Evolutionary conservation across 2,113 vertebrate genomes (phyloP).

Genomic region (Rhinolophus sinicus): DNA sequence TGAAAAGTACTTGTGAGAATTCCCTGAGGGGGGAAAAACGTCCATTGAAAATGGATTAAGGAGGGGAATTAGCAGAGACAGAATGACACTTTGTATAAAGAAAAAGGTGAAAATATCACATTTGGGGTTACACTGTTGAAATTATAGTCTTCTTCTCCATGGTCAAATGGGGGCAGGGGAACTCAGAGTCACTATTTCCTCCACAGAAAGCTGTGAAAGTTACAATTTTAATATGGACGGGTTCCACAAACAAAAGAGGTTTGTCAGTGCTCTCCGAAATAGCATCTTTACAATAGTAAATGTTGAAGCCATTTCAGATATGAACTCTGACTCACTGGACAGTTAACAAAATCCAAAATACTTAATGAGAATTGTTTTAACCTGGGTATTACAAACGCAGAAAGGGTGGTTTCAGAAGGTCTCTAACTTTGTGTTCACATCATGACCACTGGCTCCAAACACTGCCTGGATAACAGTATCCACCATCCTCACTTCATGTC

Average conservation of each 20-base stretch:
- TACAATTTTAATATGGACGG: constrained; percentile 65
- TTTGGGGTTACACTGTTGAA: constrained; percentile 55
- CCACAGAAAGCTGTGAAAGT: constrained; percentile 58
- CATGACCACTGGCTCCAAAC: neutral
- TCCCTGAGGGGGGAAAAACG: neutral
- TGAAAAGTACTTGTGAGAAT: constrained; percentile 7
- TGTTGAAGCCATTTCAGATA: constrained; percentile 58
- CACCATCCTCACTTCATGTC: neutral
- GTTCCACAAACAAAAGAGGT: constrained; percentile 40
- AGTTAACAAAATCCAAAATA: constrained; percentile 45
- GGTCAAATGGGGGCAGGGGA: constrained; percentile 67
- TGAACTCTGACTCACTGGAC: constrained; percentile 58
- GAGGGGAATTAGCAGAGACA: constrained; percentile 26
- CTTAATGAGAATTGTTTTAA: constrained; percentile 48
- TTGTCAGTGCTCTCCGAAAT: constrained; percentile 46
- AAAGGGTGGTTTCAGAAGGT: neutral
- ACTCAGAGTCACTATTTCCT: constrained; percentile 69
- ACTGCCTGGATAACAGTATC: neutral
- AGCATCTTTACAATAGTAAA: constrained; percentile 62
- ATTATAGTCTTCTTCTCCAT: constrained; percentile 53
- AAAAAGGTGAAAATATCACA: constrained; percentile 48
- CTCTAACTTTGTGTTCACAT: constrained; percentile 1
- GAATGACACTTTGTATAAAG: constrained; percentile 42
- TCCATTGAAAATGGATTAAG: constrained; percentile 39
- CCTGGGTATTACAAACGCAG: neutral